Evolutionary conservation across 2,113 vertebrate genomes (phyloP), one percentile per base, ranked within the genome.

Genomic region (Pholis gunnellus): DNA sequence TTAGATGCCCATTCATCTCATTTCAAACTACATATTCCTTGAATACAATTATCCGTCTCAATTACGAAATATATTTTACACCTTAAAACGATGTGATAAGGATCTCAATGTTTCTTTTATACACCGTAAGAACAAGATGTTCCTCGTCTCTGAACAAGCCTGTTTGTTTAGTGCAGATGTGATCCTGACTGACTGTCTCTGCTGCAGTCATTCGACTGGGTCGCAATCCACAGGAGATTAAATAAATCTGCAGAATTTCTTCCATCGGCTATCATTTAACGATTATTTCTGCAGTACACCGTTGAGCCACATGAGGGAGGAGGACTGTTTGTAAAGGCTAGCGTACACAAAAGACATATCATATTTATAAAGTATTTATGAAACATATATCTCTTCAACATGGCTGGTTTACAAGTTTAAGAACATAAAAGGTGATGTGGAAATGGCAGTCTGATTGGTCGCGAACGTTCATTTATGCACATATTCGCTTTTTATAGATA

Each of bases 81-180:
- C 76, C 88, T 82, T 90, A 90, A 91, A 93, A 92, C 31, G 78
- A 90, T 93, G 91, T 75, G 48, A 65, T 81, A 22, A 75, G 9
- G 40, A 69, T 78, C 8, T 72, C 6, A 70, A 5, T 65, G 56
- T 75, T 56, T 81, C 17, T 60, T 77, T 52, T n/a, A 77, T 52
- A 84, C 78, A 87, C 78, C 70, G 64, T 75, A 38, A 63, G 65
- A 66, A 67, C 34, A 36, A 10, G 60, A 9, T 44, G 4, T 15
- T 17, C 50, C 20, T 52, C 46, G n/a, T 56, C n/a, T 70, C 18
- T 27, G 9, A 44, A 64, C 4, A 54, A 36, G 1, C 71, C 2
- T 20, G 13, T 36, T 36, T 22, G 20, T 44, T 66, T 27, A 38
- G 10, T 42, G 63, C 38, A 15, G 17, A 38, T 67, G 11, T 72